Evolutionary conservation across 2,113 vertebrate species (phyloP), one percentile per base, ranked within the genome.

Genomic region (Gallinago media): DNA sequence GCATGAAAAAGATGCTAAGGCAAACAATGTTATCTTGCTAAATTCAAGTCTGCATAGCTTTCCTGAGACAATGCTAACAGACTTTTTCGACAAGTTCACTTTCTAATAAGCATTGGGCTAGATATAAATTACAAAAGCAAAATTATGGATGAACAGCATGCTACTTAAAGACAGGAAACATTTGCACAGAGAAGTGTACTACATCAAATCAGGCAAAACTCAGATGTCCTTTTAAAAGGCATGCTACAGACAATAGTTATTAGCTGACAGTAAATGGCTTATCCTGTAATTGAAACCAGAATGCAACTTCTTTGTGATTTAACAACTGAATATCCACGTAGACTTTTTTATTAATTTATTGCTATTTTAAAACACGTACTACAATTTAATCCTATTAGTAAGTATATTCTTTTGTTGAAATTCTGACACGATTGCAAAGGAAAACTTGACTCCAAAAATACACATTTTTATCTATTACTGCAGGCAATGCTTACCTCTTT

Each of bases 401-500:
- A 12, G 8, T 36, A 34, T 26, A 67, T n/a, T 26, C 17, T 87
- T 71, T 55, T 50, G 34, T 47, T 70, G 70, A 71, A 44, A 59
- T 61, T 62, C 31, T 50, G 29, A 59, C 62, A 4, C 3, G 65
- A 66, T 56, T 65, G 36, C 0, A 0, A 75, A 82, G 50, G 46
- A 75, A 36, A 89, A 49, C 9, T 40, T 52, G 21, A 71, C 38
- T 74, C 26, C 15, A 78, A 31, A 74, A 90, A 3, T 1, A 1
- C 10, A 47, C 15, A 15, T 20, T 49, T 92, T 81, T 38, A 56
- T 75, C 92, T 92, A 38, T 58, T 78, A 94, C 38, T 62, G 31
- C 23, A 85, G 42, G 12, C 63, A 93, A 95, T 40, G 77, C 98
- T 94, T 96, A 99, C 99, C 99, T 99, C 99, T 98, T 98, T 99